Base-by-base conservation (phyloP, 1,140 invertebrate species). In the Akabosia matsudoensis region DNA sequence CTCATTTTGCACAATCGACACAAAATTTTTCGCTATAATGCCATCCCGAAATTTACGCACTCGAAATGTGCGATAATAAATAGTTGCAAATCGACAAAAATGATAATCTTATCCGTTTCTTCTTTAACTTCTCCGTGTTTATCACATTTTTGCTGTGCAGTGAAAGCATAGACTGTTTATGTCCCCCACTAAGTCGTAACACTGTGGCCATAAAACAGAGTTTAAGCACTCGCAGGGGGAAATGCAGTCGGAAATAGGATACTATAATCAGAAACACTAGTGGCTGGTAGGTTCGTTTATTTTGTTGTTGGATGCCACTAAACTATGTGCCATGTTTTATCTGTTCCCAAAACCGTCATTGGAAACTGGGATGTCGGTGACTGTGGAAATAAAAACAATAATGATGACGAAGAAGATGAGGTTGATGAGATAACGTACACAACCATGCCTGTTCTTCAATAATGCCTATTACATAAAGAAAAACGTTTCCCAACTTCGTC, bases 231-330 rank as follows among this genome's bases (percentile, higher is more conserved):
- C 22, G 28, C 4, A 31, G 22, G 61, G 28, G 61, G 24, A 61
- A 24, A 67, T 28, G 61, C 61, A 30, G 61, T 67, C 61, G 61
- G 61, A 67, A 67, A 22, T 67, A 30, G 61, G 61, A 30, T 24
- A 31, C 61, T 67, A 67, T 31, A 67, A 67, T 67, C 26, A 67
- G 30, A 67, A 67, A 30, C 61, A 67, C 26, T 67, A 30, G 30
- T 56, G 10, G n/a, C n/a, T n/a, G n/a, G n/a, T n/a, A n/a, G n/a
- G 54, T 56, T 16, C 24, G 14, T 45, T 45, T 10, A 10, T 45
- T 45, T 18, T 45, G 37, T 45, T 45, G 37, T 45, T n/a, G n/a
- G n/a, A n/a, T n/a, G n/a, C n/a, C n/a, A 45, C 37, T 45, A 45
- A 7, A 10, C 7, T 45, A 7, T 45, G 18, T 45, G 18, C 18